Conservation (phyloP, 2,888 invertebrate genomes). For the Sarcophaga variegata region DNA sequence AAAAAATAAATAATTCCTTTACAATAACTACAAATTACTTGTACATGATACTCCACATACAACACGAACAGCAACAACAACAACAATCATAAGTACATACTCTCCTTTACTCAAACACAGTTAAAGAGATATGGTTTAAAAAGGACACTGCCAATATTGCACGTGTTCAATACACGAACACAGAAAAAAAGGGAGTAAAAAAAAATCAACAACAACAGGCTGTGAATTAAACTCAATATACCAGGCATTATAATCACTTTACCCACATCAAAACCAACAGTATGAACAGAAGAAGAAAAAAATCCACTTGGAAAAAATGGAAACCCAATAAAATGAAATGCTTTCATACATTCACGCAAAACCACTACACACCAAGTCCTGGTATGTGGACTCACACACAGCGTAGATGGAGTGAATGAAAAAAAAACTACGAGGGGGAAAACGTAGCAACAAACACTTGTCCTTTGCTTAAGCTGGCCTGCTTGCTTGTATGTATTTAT, state of each 20-base stretch:
- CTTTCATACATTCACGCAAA: slow-evolving; percentile 44
- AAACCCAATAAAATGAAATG: slow-evolving; percentile 48
- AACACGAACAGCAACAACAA: background rate
- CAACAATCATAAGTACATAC: background rate
- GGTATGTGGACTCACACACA: slow-evolving; percentile 12
- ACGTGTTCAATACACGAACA: slow-evolving; percentile 65
- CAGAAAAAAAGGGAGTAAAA: slow-evolving; percentile 6
- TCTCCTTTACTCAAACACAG: background rate
- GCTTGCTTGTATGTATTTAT: slow-evolving; percentile 43
- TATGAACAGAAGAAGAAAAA: slow-evolving; percentile 34
- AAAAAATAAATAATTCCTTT: slow-evolving; percentile 61
- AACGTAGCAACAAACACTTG: slow-evolving; percentile 57
- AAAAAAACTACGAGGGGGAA: slow-evolving; percentile 17
- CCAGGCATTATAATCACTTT: slow-evolving; percentile 69
- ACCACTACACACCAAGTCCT: slow-evolving; percentile 47
- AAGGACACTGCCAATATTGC: slow-evolving; percentile 68
- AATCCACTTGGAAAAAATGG: background rate
- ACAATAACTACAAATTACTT: slow-evolving; percentile 67
- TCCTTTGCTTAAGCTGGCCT: slow-evolving; percentile 47
- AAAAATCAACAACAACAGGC: slow-evolving; percentile 34
- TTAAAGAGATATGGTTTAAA: background rate
- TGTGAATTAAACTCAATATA: slow-evolving; percentile 66
- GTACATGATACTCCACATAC: slow-evolving; percentile 38
- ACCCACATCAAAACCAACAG: slow-evolving; percentile 66
- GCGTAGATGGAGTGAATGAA: background rate